Conservation (phyloP, 2,113 vertebrate species). For the Protobothrops mucrosquamatus region DNA sequence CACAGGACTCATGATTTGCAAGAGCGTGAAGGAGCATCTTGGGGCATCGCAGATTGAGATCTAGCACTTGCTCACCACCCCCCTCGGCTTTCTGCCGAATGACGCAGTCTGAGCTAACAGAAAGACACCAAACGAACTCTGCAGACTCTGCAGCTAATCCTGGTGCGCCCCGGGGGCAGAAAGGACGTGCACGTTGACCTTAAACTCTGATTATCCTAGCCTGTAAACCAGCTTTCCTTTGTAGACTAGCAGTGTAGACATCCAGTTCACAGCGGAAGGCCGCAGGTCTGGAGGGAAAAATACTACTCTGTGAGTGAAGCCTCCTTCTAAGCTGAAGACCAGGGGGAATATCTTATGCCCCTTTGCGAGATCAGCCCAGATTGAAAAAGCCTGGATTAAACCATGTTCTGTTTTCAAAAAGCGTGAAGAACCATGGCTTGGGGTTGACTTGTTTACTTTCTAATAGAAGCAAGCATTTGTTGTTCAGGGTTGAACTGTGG, state of each 20-base stretch:
- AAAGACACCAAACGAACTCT: accelerated
- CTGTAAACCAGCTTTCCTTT: background rate
- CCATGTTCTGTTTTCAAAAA: background rate
- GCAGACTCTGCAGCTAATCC: background rate
- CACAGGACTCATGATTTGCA: background rate
- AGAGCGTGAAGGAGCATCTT: background rate
- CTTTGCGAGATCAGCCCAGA: too few relatives aligned
- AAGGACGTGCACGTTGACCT: background rate
- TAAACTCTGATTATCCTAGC: background rate
- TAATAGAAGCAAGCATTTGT: too few relatives aligned
- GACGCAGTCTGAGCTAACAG: accelerated
- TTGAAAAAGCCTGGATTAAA: background rate
- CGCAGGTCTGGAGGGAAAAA: background rate
- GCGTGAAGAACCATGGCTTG: too few relatives aligned
- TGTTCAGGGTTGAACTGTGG: too few relatives aligned
- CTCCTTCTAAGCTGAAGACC: background rate
- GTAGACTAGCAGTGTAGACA: background rate
- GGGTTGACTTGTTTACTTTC: too few relatives aligned
- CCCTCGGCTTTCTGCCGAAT: background rate
- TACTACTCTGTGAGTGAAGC: too few relatives aligned
- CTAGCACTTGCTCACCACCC: background rate
- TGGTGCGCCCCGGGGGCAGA: background rate
- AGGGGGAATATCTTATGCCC: too few relatives aligned
- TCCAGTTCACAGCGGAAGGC: background rate
- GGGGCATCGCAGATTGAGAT: background rate